These are phyloP conservation scores for Pristionchus japonicus DNA, from an alignment of 2,888 invertebrate genomes.

Conservation along the genomic window DNA sequence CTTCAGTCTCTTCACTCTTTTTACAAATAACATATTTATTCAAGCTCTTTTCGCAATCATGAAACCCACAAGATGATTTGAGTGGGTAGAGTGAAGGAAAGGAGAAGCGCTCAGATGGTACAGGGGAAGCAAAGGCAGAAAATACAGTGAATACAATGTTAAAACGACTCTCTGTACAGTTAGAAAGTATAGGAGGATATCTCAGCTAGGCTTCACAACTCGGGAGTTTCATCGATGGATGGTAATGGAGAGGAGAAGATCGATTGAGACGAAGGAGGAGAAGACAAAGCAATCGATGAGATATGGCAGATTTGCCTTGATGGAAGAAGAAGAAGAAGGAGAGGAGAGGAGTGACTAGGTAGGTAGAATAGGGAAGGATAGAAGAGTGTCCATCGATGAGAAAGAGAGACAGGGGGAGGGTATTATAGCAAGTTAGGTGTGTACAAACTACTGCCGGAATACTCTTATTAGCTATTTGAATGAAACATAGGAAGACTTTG, in stretches of 20 bases:
- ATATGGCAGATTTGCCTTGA: conserved; percentile 7
- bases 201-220: not conserved
- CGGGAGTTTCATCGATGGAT: not conserved
- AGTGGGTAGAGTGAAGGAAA: not conserved
- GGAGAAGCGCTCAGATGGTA: not conserved
- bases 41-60: not conserved
- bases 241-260: not conserved
- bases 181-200: not conserved
- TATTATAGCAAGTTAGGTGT: not conserved
- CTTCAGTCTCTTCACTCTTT: not conserved
- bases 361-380: too few species aligned
- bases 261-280: conserved; percentile 12
- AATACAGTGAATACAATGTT: not conserved
- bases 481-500: conserved; percentile 6
- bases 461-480: conserved; percentile 7
- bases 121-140: not conserved
- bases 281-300: not conserved
- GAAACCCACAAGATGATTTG: not conserved
- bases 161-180: conserved; percentile 24
- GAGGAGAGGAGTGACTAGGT: conserved; percentile 13
- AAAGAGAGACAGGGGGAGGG: not conserved
- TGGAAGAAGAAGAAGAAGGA: not conserved
- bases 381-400: too few species aligned
- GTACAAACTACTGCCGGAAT: conserved; percentile 19
- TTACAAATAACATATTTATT: not conserved